A percentile compares a stretch with the other conserved stretches of the same genome.
Conservation (phyloP, 2,888 invertebrate genomes). For the Folsomia candida region DNA sequence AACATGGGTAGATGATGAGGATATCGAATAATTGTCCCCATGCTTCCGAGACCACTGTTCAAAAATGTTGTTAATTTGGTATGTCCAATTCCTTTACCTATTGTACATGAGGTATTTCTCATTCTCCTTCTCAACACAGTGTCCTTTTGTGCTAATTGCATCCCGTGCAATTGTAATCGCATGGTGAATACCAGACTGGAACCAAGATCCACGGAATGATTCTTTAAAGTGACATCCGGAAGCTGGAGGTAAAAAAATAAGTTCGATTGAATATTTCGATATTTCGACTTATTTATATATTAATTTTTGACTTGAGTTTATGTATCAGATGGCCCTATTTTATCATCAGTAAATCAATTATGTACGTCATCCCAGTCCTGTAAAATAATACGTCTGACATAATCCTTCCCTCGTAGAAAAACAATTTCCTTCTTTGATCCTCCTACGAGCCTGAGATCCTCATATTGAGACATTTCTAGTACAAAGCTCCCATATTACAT, state of each 20-base stretch:
- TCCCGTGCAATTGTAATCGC: conserved; percentile 40
- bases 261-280: background rate
- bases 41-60: conserved; percentile 18
- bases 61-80: background rate
- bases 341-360: conserved; percentile 14
- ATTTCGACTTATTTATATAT: too few relatives aligned
- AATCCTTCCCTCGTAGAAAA: too few relatives aligned
- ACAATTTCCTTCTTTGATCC: too few relatives aligned
- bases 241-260: conserved; percentile 11
- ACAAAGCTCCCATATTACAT: too few relatives aligned
- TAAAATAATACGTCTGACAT: too few relatives aligned
- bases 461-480: too few relatives aligned
- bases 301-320: too few relatives aligned
- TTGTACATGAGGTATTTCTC: conserved; percentile 49
- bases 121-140: conserved; percentile 45
- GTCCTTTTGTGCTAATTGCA: conserved; percentile 46
- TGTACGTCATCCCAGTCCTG: conserved; percentile 9
- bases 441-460: too few relatives aligned
- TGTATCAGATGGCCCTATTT: too few relatives aligned
- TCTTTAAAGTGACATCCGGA: conserved; percentile 35
- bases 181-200: conserved; percentile 47
- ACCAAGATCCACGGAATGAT: conserved; percentile 43
- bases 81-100: conserved; percentile 32
- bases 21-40: too few relatives aligned
- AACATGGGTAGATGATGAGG: too few relatives aligned